phyloP scores from a whole-genome alignment of 2,888 invertebrate genomes.

The Limnephilus auricula region DNA sequence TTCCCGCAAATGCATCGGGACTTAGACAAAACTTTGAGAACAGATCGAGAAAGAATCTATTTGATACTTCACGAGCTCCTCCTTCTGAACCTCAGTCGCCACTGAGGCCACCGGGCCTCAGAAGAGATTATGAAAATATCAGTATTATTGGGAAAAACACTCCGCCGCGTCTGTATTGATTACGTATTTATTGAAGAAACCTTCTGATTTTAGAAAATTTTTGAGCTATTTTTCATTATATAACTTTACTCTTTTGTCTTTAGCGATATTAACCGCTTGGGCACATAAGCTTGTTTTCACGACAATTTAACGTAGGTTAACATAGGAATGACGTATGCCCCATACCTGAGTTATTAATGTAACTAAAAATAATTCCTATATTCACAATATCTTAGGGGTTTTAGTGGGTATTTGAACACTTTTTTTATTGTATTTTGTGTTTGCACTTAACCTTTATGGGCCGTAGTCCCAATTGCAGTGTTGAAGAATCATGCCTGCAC shows the following conservation, averaged over 20 bases:
- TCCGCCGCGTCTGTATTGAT: neutral
- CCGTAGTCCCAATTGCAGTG: no score
- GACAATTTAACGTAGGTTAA: no score
- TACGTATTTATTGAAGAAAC: neutral
- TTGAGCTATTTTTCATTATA: neutral
- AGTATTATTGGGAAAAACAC: slow-evolving; percentile 1
- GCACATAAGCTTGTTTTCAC: no score
- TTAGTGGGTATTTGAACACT: neutral
- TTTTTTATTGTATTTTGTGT: neutral
- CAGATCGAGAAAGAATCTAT: neutral
- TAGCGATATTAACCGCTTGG: no score
- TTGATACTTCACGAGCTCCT: neutral
- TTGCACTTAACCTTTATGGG: neutral
- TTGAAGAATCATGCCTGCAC: no score
- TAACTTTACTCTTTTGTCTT: neutral
- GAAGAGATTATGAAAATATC: slow-evolving; percentile 2
- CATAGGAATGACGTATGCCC: no score
- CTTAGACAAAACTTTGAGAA: slow-evolving; percentile 8
- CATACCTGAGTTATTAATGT: no score
- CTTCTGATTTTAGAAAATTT: neutral
- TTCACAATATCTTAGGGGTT: neutral
- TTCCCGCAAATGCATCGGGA: neutral
- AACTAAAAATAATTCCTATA: neutral
- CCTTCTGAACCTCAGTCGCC: neutral
- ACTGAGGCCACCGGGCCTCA: neutral